Base-by-base conservation (phyloP, 2,797 vertebrate species). In the Hippopotamyrus pictus region DNA sequence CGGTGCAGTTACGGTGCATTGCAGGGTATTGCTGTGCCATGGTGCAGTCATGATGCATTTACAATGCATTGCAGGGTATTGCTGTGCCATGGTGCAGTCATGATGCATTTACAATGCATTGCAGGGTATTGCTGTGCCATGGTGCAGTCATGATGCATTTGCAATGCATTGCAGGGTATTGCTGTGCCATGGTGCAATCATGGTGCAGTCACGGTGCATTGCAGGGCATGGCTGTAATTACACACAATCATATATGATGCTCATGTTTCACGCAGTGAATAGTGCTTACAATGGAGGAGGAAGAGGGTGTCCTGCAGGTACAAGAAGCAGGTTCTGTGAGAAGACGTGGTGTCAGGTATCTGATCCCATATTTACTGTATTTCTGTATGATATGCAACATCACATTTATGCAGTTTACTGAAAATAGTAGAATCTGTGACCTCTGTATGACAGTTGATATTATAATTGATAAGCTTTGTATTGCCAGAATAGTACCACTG, bases 401-500 rank as follows among this genome's bases (percentile, higher is more conserved):
- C 17, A 44, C 37, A n/a, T 79, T 79, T 19, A 37, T 79, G 73
- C 5, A 79, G 33, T 76, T 76, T 41, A 76, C 14, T 76, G 14
- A 3, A 41, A 76, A 76, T 76, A 73, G 14, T 19, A 44, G 37
- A 79, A 79, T 79, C 37, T 79, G 73, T 79, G 14, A 79, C 5
- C 37, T 44, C 37, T 44, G 33, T 44, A 19, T 76, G 37, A 76
- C 33, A 76, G 44, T 41, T 76, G 33, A 44, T 76, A 76, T n/a
- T 8, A 59, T n/a, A 41, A 76, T 41, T 76, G 33, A 76, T 76
- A 33, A 76, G 29, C 65, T 73, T 73, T 37, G 65, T 29, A 19
- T 41, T 41, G 33, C 37, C 41, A 48, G 22, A 48, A 88, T 73
- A n/a, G 8, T 88, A 88, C 44, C 87, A 89, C 37, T 89, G 50